phyloP scores from a whole-genome alignment of 2,113 vertebrate species.

The Psettodes erumei region DNA sequence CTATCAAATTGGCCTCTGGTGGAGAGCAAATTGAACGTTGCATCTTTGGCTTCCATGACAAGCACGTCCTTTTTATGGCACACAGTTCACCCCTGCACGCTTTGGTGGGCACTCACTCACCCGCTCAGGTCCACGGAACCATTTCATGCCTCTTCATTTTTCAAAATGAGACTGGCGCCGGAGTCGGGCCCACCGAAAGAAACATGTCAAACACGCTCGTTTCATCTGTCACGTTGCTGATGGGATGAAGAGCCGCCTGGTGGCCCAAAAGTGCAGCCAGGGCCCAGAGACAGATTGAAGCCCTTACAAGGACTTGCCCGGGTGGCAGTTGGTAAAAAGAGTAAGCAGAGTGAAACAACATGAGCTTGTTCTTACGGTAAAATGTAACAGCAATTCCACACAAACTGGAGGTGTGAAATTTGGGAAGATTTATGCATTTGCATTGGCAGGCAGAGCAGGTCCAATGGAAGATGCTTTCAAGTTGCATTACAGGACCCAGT shows the following conservation, averaged over 20 bases:
- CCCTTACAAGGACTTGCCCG: not conserved
- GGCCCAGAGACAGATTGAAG: not conserved
- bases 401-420: too few species aligned
- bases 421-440: too few species aligned
- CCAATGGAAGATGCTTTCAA: too few species aligned
- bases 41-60: slow-evolving; percentile 31
- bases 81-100: slow-evolving; percentile 9
- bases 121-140: slow-evolving; percentile 22
- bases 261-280: slow-evolving; percentile 15
- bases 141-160: slow-evolving; percentile 39
- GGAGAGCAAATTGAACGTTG: slow-evolving; percentile 21
- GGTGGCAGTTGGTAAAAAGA: too few species aligned
- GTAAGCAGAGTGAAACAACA: too few species aligned
- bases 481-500: too few species aligned
- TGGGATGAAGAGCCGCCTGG: slow-evolving; percentile 37
- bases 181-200: slow-evolving; percentile 18
- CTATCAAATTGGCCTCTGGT: slow-evolving; percentile 36
- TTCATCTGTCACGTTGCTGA: slow-evolving; percentile 37
- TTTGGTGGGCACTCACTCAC: slow-evolving; percentile 19
- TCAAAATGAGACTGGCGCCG: slow-evolving; percentile 42
- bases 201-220: slow-evolving; percentile 34
- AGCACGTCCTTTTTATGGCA: slow-evolving; percentile 22
- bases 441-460: too few species aligned
- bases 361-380: too few species aligned
- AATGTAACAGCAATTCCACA: too few species aligned